These are phyloP conservation scores for Drosophila prostipennis DNA, from an alignment of 2,888 invertebrate species.

Conservation along the genomic window DNA sequence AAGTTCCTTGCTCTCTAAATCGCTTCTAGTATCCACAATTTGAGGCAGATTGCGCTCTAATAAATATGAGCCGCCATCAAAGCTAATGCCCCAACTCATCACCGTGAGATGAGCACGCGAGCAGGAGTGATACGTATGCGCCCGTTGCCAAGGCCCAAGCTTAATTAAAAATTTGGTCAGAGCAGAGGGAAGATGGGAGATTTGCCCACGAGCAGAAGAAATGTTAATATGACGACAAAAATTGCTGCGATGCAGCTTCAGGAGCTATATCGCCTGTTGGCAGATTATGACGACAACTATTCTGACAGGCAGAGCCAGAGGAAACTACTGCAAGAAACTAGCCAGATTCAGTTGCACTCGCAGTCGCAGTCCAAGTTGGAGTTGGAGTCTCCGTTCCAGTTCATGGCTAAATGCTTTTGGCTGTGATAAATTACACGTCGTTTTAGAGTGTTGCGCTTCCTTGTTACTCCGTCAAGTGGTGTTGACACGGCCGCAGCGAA, in stretches of 20 bases:
- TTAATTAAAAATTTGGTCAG: conserved; percentile 79
- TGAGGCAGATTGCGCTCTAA: conserved; percentile 79
- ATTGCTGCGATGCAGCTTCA: conserved; percentile 30
- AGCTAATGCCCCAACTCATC: conserved; percentile 82
- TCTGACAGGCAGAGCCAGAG: conserved; percentile 39
- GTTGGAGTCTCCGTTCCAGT: conserved; percentile 55
- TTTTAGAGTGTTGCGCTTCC: conserved; percentile 82
- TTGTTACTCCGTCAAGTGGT: conserved; percentile 81
- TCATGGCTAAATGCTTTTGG: conserved; percentile 81
- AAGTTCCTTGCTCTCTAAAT: conserved; percentile 30
- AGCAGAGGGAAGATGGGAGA: conserved; percentile 53
- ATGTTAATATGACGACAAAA: conserved; percentile 55
- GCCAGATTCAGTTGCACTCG: conserved; percentile 14
- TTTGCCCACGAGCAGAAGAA: conserved; percentile 68
- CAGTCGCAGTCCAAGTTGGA: conserved; percentile 12
- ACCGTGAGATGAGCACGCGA: conserved; percentile 77
- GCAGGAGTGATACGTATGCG: conserved; percentile 37
- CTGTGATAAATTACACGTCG: conserved; percentile 82
- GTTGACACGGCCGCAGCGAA: conserved; percentile 67
- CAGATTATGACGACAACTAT: conserved; percentile 48
- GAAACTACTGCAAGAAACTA: conserved; percentile 19
- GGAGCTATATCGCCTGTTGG: conserved; percentile 50
- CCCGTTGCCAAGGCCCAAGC: conserved; percentile 66
- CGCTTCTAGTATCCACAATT: conserved; percentile 55
- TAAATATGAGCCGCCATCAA: conserved; percentile 81